Evolutionary conservation across 1,140 invertebrate species (phyloP).

Genomic region (Elymnias hypermnestra): DNA sequence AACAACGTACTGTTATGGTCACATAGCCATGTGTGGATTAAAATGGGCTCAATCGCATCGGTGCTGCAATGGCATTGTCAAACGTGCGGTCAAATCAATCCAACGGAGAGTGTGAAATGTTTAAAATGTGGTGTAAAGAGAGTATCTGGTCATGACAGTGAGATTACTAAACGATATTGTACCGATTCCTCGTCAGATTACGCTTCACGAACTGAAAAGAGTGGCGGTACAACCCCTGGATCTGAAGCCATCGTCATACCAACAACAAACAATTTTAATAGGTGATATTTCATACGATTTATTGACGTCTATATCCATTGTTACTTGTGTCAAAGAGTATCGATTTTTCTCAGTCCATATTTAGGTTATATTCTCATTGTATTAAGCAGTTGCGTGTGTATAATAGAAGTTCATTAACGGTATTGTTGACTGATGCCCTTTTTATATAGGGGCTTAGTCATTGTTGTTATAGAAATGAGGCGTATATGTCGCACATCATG

Average conservation of each 20-base stretch:
- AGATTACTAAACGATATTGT: constrained; percentile 50
- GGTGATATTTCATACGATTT: constrained; percentile 44
- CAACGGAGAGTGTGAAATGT: constrained; percentile 86
- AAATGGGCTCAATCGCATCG: constrained; percentile 92
- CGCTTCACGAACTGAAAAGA: constrained; percentile 57
- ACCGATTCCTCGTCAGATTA: constrained; percentile 60
- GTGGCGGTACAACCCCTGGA: constrained; percentile 58
- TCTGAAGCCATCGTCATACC: constrained; percentile 61
- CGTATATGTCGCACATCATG: constrained; percentile 10
- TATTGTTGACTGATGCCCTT: constrained; percentile 41
- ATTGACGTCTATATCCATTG: constrained; percentile 47
- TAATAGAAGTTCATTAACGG: constrained; percentile 46
- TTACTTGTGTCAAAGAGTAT: constrained; percentile 61
- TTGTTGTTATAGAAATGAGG: constrained; percentile 30
- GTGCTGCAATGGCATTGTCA: constrained; percentile 93
- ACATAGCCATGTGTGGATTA: constrained; percentile 77
- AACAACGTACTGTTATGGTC: constrained; percentile 70
- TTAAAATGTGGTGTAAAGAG: constrained; percentile 84
- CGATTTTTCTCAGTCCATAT: constrained; percentile 68
- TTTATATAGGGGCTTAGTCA: constrained; percentile 46
- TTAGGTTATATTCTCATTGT: constrained; percentile 70
- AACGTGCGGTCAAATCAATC: constrained; percentile 90
- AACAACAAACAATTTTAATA: constrained; percentile 58
- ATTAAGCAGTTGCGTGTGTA: constrained; percentile 44
- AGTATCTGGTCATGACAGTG: constrained; percentile 70